These are phyloP conservation scores for Trididemnum miniatum DNA, from an alignment of 23 tunicate species.

Conservation along the genomic window DNA sequence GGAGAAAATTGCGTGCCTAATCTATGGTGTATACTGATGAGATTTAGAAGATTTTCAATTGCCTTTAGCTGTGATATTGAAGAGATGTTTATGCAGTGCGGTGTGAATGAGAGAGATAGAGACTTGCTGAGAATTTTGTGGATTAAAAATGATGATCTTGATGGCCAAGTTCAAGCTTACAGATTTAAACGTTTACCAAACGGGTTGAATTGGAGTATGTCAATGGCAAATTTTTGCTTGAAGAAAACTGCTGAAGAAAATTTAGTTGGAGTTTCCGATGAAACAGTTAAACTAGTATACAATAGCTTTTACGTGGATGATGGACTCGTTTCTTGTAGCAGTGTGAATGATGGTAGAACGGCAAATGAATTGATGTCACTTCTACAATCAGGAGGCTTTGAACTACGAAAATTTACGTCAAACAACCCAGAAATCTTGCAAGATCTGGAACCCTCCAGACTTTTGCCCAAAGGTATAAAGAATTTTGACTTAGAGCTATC, in stretches of 20 bases:
- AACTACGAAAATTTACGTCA: background rate
- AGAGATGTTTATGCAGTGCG: constrained; percentile 5
- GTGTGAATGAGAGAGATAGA: background rate
- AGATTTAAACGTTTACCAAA: background rate
- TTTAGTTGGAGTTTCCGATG: background rate
- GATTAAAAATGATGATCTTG: background rate
- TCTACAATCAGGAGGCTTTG: background rate
- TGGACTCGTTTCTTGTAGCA: background rate
- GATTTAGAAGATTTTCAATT: background rate
- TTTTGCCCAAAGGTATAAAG: background rate
- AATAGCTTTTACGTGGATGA: background rate
- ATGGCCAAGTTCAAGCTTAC: background rate
- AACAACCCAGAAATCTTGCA: no score
- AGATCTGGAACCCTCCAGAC: background rate
- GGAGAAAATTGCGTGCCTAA: background rate
- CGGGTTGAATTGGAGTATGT: background rate
- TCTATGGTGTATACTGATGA: background rate
- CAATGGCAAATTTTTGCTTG: background rate
- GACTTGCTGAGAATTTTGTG: background rate
- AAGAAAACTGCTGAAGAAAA: background rate
- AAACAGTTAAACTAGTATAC: background rate
- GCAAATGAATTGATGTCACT: background rate
- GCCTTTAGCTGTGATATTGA: background rate
- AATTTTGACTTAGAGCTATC: background rate
- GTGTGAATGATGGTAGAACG: background rate